Conservation (phyloP, 2,113 vertebrate species). For the Syngnathoides biaculeatus region DNA sequence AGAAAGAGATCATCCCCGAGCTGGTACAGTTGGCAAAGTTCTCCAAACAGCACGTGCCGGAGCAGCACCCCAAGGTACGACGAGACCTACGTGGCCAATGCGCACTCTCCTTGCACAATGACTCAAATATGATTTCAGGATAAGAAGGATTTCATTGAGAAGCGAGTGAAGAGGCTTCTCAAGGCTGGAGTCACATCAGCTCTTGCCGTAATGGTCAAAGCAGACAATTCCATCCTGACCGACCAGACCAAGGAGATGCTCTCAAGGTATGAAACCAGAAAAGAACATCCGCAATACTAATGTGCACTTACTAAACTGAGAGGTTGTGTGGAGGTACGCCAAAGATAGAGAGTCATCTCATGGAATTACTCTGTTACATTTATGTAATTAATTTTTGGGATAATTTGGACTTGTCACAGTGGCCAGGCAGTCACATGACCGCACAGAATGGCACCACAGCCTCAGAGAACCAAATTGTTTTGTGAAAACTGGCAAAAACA, state of each 20-base stretch:
- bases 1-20: conserved; percentile 93
- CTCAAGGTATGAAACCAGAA: conserved; percentile 74
- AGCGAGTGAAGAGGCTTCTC: conserved; percentile 84
- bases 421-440: too few species aligned
- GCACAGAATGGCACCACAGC: too few species aligned
- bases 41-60: conserved; percentile 96
- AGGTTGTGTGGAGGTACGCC: not conserved
- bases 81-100: not conserved
- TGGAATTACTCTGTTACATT: too few species aligned
- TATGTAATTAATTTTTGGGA: too few species aligned
- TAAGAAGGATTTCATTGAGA: conserved; percentile 92
- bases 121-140: conserved; percentile 70
- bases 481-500: too few species aligned
- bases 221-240: conserved; percentile 85
- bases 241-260: conserved; percentile 93
- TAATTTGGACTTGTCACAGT: too few species aligned
- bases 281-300: not conserved
- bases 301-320: not conserved
- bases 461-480: too few species aligned
- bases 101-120: not conserved
- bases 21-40: conserved; percentile 95
- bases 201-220: conserved; percentile 91
- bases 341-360: too few species aligned
- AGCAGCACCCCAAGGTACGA: conserved; percentile 92
- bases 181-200: conserved; percentile 85